Conservation (phyloP, 2,797 vertebrate species). For the Denticeps clupeoides region DNA sequence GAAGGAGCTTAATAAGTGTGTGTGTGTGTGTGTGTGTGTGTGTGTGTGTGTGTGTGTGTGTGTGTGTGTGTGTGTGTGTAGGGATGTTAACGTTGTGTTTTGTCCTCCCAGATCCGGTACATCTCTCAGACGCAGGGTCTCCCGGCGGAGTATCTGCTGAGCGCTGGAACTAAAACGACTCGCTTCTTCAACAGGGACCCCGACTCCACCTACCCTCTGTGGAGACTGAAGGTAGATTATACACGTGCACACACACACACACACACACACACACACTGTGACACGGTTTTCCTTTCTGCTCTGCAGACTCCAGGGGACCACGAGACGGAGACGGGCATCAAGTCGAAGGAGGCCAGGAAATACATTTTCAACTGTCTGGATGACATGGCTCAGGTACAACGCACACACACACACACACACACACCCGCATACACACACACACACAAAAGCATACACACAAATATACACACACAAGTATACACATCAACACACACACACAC, state of each 20-base stretch:
- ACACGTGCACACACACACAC: conserved; percentile 1
- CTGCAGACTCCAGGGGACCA: conserved; percentile 91
- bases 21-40: neutral
- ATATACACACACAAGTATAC: neutral
- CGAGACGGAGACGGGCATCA: conserved; percentile 94
- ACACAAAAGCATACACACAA: neutral
- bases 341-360: conserved; percentile 97
- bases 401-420: neutral
- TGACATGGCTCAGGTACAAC: conserved; percentile 72
- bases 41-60: neutral
- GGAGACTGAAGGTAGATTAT: conserved; percentile 87
- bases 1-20: no score
- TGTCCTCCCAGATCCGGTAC: conserved; percentile 93
- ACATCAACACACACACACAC: neutral
- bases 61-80: neutral
- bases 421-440: neutral
- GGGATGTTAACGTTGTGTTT: conserved; percentile 14
- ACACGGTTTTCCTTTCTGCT: conserved; percentile 15
- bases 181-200: conserved; percentile 98
- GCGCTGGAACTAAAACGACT: conserved; percentile 96
- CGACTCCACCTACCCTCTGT: conserved; percentile 91
- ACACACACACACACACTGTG: neutral
- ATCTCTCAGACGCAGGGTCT: conserved; percentile 98
- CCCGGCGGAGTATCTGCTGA: conserved; percentile 95
- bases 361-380: conserved; percentile 99